These are phyloP conservation scores for Coranthus polyacanthus DNA, from an alignment of 2,797 vertebrate species.

Conservation along the genomic window DNA sequence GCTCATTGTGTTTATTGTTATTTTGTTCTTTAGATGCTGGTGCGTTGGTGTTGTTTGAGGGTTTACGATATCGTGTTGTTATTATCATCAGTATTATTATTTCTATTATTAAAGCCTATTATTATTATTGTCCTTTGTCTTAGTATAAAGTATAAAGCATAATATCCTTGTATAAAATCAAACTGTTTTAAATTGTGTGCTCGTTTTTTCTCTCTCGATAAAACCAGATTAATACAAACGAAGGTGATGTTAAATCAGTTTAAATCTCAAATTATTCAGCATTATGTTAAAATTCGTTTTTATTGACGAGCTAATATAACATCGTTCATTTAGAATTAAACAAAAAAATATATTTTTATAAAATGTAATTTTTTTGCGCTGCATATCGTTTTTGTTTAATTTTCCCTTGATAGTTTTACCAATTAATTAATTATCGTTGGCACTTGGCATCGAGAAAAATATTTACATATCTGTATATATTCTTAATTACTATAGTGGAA, in stretches of 20 bases:
- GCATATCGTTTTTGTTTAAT: neutral
- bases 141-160: no score
- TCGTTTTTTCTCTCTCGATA: slow-evolving; percentile 30
- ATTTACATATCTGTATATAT: slow-evolving; percentile 18
- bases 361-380: slow-evolving; percentile 1
- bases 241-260: slow-evolving; percentile 18
- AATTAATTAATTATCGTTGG: slow-evolving; percentile 19
- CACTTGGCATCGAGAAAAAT: slow-evolving; percentile 1
- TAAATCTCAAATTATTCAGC: neutral
- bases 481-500: slow-evolving; percentile 8
- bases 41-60: neutral
- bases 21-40: slow-evolving; percentile 19
- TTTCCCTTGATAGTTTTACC: neutral
- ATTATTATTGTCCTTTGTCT: neutral
- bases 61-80: neutral
- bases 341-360: no score
- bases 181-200: neutral
- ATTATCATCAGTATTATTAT: neutral
- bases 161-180: neutral
- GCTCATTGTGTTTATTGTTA: slow-evolving; percentile 25
- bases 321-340: neutral
- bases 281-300: slow-evolving; percentile 17
- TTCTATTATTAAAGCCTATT: neutral
- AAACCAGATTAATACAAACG: slow-evolving; percentile 37
- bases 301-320: neutral